These are phyloP conservation scores for Diprion similis DNA, from an alignment of 1,140 invertebrate species.

Conservation along the genomic window DNA sequence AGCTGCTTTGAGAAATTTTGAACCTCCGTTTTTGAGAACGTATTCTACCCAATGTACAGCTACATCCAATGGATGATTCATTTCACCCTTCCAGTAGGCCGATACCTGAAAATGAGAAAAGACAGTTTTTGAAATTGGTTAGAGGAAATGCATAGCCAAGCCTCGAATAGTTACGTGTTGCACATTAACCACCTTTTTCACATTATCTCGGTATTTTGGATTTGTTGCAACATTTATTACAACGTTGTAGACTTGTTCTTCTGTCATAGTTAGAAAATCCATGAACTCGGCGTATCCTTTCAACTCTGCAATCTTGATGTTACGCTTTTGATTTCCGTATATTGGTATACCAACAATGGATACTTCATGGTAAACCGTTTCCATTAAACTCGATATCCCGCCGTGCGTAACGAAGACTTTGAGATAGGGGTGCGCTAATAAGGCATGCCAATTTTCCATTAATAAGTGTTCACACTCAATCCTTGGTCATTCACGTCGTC, in stretches of 20 bases:
- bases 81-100: conserved; percentile 37
- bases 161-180: not conserved
- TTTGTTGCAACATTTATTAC: conserved; percentile 19
- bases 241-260: conserved; percentile 14
- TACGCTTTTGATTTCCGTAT: conserved; percentile 47
- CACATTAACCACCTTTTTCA: not conserved
- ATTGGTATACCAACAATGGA: conserved; percentile 61
- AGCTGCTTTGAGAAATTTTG: conserved; percentile 11
- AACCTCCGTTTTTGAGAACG: conserved; percentile 43
- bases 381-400: conserved; percentile 60
- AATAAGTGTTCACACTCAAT: not conserved
- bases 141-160: not conserved
- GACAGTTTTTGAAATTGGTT: not conserved
- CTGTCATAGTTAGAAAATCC: not conserved
- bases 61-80: conserved; percentile 39
- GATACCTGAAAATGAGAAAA: not conserved
- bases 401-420: conserved; percentile 64
- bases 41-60: conserved; percentile 51
- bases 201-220: conserved; percentile 20
- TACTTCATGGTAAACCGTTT: conserved; percentile 60
- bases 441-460: not conserved
- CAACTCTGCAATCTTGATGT: conserved; percentile 42
- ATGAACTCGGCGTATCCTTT: conserved; percentile 43
- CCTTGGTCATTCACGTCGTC: not conserved
- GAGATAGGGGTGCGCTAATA: conserved; percentile 40